Conservation (phyloP, 2,888 invertebrate species). For the Alloscopus bannaensis region DNA sequence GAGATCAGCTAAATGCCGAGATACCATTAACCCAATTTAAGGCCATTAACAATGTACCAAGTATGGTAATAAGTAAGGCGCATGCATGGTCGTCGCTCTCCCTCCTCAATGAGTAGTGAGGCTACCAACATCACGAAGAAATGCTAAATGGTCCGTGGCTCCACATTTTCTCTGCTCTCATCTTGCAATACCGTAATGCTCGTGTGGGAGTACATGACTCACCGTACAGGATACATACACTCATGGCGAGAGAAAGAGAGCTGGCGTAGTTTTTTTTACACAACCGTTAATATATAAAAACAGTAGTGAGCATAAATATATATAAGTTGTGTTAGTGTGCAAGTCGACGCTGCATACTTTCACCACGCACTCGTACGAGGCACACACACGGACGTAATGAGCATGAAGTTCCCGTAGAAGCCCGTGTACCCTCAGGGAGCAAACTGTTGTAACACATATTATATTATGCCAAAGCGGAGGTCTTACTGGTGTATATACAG, state of each 20-base stretch:
- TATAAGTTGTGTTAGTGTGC: neutral
- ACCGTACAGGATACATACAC: neutral
- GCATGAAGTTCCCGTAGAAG: neutral
- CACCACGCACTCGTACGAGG: slow-evolving; percentile 32
- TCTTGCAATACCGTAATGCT: neutral
- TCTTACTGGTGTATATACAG: slow-evolving; percentile 26
- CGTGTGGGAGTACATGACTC: neutral
- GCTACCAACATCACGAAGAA: slow-evolving; percentile 38
- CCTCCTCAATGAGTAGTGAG: neutral
- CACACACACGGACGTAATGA: neutral
- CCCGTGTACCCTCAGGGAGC: neutral
- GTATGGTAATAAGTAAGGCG: slow-evolving; percentile 28
- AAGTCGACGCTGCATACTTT: slow-evolving; percentile 15
- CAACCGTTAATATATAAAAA: neutral
- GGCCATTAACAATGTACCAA: slow-evolving; percentile 50
- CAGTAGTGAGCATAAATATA: neutral
- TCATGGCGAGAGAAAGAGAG: neutral
- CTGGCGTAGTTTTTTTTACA: neutral
- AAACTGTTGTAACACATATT: neutral
- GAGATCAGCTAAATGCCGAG: slow-evolving; percentile 53
- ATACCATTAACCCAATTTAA: slow-evolving; percentile 64
- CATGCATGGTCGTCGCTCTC: neutral
- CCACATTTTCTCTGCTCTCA: slow-evolving; percentile 35
- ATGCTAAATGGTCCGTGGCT: slow-evolving; percentile 63
- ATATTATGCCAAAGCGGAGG: neutral